Evolutionary conservation across 2,113 vertebrate genomes (phyloP), one percentile per base, ranked within the genome.

Genomic region (Agapornis roseicollis): DNA sequence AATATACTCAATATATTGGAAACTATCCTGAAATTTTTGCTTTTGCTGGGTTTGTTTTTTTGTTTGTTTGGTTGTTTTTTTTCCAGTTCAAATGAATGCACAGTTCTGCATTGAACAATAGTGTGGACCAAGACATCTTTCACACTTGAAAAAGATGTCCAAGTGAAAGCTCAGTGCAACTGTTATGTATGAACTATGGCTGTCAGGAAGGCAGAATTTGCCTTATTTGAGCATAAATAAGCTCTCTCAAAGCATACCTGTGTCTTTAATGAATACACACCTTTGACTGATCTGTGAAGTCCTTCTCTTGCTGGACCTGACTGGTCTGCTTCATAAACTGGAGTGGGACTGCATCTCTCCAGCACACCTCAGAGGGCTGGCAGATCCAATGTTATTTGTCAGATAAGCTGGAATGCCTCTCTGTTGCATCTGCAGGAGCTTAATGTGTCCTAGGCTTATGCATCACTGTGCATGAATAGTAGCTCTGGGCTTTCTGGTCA

Each of bases 371-470:
- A 76, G 33, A 72, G 29, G 7, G 14, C 17, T 53, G 56, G 25
- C 25, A 76, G 29, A 49, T 49, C 11, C 50, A 74, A 24, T 0
- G 0, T 41, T 35, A 61, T 47, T 24, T 4, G 17, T 44, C 55
- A 79, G 56, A 72, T 35, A 65, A 73, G 10, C 33, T 73, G 66
- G 28, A 78, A 88, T 13, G 5, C 20, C 13, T 27, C 47, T 56
- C 20, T 39, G 10, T 49, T 85, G 28, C 0, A 0, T n/a, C n/a
- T 15, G 4, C 12, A 33, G 46, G 15, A 79, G 24, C 56, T 85
- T 63, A 79, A 47, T 14, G 7, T 25, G 8, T 66, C 80, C 52
- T 73, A 42, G 29, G 69, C 41, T 65, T 47, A 39, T 3, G 18
- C 0, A 0, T 50, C 56, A 60, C 23, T 31, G 25, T 42, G 18